Conservation (phyloP, 1,140 invertebrate species). For the Drosophila parabipectinata region DNA sequence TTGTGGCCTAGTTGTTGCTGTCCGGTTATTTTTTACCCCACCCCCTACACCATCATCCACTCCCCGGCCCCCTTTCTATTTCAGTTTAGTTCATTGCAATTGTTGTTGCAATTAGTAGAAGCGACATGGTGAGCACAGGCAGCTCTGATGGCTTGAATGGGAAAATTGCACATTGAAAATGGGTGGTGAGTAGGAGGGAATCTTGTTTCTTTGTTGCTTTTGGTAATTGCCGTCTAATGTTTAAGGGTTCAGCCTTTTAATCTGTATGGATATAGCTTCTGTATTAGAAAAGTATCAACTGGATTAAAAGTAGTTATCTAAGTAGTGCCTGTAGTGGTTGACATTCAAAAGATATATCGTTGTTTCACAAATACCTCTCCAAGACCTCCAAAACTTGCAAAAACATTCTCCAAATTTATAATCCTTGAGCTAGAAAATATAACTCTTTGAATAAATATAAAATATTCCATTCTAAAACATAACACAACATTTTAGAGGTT, state of each 20-base stretch:
- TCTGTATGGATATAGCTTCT: too few species aligned
- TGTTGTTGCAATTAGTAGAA: conserved; percentile 78
- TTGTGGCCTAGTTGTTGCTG: conserved; percentile 53
- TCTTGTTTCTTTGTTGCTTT: conserved; percentile 31
- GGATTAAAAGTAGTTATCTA: too few species aligned
- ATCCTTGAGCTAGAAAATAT: too few species aligned
- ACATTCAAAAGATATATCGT: background rate
- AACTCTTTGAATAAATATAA: background rate
- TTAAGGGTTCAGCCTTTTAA: conserved; percentile 6
- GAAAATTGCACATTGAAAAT: conserved; percentile 54
- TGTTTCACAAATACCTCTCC: background rate
- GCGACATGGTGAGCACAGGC: conserved; percentile 51
- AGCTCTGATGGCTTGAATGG: conserved; percentile 73
- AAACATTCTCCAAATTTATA: too few species aligned
- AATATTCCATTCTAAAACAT: background rate
- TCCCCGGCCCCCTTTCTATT: background rate
- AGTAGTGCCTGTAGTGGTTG: too few species aligned
- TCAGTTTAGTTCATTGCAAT: conserved; percentile 74
- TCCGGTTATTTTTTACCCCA: conserved; percentile 15
- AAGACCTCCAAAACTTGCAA: too few species aligned
- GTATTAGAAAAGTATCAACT: conserved; percentile 13
- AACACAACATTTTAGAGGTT: background rate
- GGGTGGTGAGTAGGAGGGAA: background rate
- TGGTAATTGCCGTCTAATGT: conserved; percentile 68
- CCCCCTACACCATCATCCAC: background rate